Conservation (phyloP, 2,113 vertebrate species). For the Seriola quinqueradiata region DNA sequence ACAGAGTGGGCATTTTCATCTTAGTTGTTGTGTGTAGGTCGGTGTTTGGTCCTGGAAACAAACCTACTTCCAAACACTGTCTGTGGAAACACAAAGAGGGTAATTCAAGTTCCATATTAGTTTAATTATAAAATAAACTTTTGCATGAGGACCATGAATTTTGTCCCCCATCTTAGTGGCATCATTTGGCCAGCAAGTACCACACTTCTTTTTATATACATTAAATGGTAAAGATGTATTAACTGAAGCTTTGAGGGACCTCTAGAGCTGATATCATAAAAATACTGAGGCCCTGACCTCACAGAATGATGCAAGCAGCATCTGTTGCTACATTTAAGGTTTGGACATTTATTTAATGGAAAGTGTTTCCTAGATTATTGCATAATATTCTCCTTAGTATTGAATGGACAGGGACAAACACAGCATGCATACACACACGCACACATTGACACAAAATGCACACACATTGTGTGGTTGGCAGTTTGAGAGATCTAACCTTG, state of each 20-base stretch:
- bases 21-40: no score
- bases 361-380: conserved; percentile 23
- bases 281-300: conserved; percentile 7
- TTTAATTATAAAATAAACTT: not conserved
- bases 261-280: not conserved
- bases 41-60: no score
- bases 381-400: not conserved
- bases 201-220: not conserved
- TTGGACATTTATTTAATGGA: conserved; percentile 30
- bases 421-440: conserved; percentile 6
- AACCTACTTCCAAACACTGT: not conserved
- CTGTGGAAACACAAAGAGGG: not conserved
- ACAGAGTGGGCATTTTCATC: no score
- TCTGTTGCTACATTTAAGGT: conserved; percentile 36
- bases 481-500: conserved; percentile 33
- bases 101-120: not conserved
- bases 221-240: no score
- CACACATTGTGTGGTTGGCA: conserved; percentile 1
- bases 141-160: not conserved
- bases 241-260: not conserved
- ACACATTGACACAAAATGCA: conserved; percentile 2
- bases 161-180: not conserved
- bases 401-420: conserved; percentile 4
- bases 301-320: conserved; percentile 31
- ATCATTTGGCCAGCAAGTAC: not conserved